Evolutionary conservation across 2,113 vertebrate species (phyloP).

Genomic region (Alosa alosa): DNA sequence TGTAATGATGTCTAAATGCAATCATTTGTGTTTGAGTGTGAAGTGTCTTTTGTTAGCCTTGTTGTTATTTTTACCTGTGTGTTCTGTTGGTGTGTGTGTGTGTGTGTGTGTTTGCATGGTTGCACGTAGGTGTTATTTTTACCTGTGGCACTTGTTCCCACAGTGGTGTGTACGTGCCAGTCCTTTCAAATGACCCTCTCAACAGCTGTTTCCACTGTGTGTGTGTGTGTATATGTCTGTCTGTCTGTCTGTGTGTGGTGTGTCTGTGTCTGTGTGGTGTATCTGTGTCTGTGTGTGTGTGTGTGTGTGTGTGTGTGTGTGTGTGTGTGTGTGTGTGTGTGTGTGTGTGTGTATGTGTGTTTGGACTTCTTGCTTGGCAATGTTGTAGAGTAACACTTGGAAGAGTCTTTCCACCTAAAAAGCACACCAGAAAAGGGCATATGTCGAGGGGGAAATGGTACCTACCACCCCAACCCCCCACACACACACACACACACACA

Average conservation of each 20-base stretch:
- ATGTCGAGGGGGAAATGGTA: no score
- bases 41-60: no score
- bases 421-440: no score
- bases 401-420: no score
- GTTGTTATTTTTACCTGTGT: neutral
- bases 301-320: neutral
- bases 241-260: no score
- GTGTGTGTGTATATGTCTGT: neutral
- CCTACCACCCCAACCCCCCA: no score
- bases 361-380: neutral
- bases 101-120: neutral
- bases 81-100: neutral
- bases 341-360: neutral
- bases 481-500: no score
- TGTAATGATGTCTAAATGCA: neutral
- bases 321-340: no score
- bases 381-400: neutral
- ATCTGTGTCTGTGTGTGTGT: neutral
- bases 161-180: neutral
- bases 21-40: neutral
- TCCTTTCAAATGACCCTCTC: slow-evolving; percentile 1
- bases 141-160: slow-evolving; percentile 17
- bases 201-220: slow-evolving; percentile 2
- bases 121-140: slow-evolving; percentile 13
- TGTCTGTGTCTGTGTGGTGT: no score